Percentiles rank a stretch among this genome's conserved stretches.
Evolutionary conservation across 2,888 invertebrate species (phyloP).

Genomic region (Phyto melanocephala): DNA sequence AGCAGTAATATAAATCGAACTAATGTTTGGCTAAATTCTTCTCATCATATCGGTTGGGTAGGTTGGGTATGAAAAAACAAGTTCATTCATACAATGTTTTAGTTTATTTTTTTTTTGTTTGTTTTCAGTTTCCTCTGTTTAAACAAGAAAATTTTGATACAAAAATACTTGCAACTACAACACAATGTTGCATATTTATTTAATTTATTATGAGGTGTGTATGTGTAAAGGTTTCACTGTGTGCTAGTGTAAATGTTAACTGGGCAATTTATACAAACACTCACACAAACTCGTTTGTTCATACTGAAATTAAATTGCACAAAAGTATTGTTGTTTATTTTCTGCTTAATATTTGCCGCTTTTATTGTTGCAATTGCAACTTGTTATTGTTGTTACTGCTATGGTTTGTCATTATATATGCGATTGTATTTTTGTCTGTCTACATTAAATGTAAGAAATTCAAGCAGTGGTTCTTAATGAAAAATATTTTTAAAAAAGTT

Average conservation of each 20-base stretch:
- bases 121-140: slow-evolving; percentile 56
- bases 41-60: not conserved
- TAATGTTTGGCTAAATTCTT: not conserved
- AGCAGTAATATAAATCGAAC: not conserved
- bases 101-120: too few relatives aligned
- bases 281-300: not conserved
- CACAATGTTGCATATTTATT: slow-evolving; percentile 25
- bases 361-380: slow-evolving; percentile 46
- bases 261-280: slow-evolving; percentile 19
- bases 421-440: slow-evolving; percentile 43
- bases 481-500: too few relatives aligned
- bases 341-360: slow-evolving; percentile 59
- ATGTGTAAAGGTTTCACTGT: too few relatives aligned
- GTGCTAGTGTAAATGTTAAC: slow-evolving; percentile 28
- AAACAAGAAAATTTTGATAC: not conserved
- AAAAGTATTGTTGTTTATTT: slow-evolving; percentile 33
- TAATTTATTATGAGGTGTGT: not conserved
- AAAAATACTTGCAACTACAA: not conserved
- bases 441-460: slow-evolving; percentile 26
- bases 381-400: slow-evolving; percentile 24
- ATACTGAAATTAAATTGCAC: slow-evolving; percentile 39
- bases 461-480: not conserved
- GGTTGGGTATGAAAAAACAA: too few relatives aligned
- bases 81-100: slow-evolving; percentile 40
- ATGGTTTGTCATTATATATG: slow-evolving; percentile 36